These are phyloP conservation scores for Schizothorax lantsangensis DNA, from an alignment of 2,797 vertebrate species.

Conservation along the genomic window DNA sequence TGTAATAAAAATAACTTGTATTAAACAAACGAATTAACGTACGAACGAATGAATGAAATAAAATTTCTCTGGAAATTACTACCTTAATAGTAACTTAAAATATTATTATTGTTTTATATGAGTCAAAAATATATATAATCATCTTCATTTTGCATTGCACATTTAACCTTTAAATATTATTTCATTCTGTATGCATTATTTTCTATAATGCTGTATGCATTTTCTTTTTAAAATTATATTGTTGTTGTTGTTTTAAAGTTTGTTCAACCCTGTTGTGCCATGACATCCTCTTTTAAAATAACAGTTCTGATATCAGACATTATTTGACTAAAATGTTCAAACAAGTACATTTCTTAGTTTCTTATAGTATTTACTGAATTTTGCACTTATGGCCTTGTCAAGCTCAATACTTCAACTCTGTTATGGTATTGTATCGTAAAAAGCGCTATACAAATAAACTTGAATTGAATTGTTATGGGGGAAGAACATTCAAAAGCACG, in stretches of 20 bases:
- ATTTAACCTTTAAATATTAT: neutral
- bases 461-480: too few species aligned
- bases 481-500: neutral
- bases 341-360: neutral
- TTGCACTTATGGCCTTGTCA: neutral
- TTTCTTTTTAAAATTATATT: neutral
- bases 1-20: too few species aligned
- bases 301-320: neutral
- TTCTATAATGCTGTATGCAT: neutral
- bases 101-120: too few species aligned
- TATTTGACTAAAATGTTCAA: neutral
- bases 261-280: neutral
- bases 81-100: too few species aligned
- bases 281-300: neutral
- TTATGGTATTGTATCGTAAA: too few species aligned
- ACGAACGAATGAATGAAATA: too few species aligned
- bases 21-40: too few species aligned
- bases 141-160: neutral
- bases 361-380: neutral
- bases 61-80: neutral
- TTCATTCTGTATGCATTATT: neutral
- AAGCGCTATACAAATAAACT: too few species aligned
- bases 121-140: neutral
- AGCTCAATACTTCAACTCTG: neutral
- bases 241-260: neutral